Conservation (phyloP, 2,888 invertebrate genomes). For the Chromoteleia sp. region DNA sequence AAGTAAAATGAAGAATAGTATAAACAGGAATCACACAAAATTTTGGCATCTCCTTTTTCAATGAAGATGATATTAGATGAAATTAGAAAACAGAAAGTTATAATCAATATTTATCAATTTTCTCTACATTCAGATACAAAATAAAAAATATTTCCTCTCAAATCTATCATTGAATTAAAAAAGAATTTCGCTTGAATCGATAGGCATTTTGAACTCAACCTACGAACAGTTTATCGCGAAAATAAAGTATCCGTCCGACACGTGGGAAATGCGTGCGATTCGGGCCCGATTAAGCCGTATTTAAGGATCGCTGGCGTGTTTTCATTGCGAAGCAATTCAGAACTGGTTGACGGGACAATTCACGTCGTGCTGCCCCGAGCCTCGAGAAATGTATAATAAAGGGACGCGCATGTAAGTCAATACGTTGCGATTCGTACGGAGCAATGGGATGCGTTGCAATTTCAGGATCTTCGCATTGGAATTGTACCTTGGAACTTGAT, state of each 20-base stretch:
- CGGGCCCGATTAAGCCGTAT: constrained; percentile 69
- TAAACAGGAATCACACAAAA: no score
- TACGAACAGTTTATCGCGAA: constrained; percentile 29
- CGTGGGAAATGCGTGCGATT: constrained; percentile 63
- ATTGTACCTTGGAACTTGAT: constrained; percentile 61
- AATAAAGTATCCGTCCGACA: constrained; percentile 58
- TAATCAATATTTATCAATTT: no score
- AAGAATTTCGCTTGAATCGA: not conserved
- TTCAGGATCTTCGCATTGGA: constrained; percentile 53
- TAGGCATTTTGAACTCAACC: constrained; percentile 9
- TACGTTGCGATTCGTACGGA: constrained; percentile 46
- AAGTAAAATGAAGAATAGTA: no score
- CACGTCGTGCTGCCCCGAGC: constrained; percentile 56
- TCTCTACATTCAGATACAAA: no score
- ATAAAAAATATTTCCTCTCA: constrained; percentile 1
- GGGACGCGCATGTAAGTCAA: constrained; percentile 61
- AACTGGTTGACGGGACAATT: constrained; percentile 71
- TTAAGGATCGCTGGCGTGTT: constrained; percentile 68
- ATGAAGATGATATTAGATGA: no score
- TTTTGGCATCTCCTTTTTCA: no score
- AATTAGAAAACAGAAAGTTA: no score
- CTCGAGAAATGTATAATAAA: constrained; percentile 55
- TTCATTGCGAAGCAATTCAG: constrained; percentile 69
- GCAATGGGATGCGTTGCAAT: constrained; percentile 45
- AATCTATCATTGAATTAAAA: not conserved